Evolutionary conservation across 2,888 invertebrate species (phyloP).

Genomic region (Thalpophila matura): DNA sequence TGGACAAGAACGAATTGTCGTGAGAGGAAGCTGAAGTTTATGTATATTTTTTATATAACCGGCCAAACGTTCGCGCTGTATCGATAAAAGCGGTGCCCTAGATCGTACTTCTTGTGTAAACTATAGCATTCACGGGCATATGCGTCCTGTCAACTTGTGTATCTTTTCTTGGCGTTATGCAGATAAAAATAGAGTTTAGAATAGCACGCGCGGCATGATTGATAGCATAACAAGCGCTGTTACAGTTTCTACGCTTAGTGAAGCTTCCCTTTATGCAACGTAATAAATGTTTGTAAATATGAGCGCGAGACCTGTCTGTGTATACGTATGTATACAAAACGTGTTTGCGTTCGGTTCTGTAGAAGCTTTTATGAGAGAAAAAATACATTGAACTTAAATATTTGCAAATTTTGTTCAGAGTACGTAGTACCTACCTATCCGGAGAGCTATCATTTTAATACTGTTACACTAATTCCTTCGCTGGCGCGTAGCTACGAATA

Average conservation of each 20-base stretch:
- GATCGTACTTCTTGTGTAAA: conserved; percentile 38
- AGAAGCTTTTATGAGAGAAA: conserved; percentile 33
- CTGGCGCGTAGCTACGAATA: conserved; percentile 10
- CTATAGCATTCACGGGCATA: conserved; percentile 29
- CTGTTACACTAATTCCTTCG: conserved; percentile 25
- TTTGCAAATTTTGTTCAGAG: conserved; percentile 20
- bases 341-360: conserved; percentile 26
- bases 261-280: conserved; percentile 58
- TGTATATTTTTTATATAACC: conserved; percentile 2
- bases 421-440: neutral
- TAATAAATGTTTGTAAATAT: conserved; percentile 63
- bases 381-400: conserved; percentile 33
- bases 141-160: conserved; percentile 38
- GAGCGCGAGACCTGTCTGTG: conserved; percentile 40
- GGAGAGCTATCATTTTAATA: conserved; percentile 19
- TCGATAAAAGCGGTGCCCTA: conserved; percentile 16
- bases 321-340: conserved; percentile 33
- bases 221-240: conserved; percentile 56
- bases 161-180: conserved; percentile 41
- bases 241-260: conserved; percentile 50
- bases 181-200: conserved; percentile 53
- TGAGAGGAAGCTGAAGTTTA: neutral
- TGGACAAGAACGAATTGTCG: conserved; percentile 6
- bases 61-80: neutral
- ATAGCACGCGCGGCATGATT: conserved; percentile 48